phyloP scores from a whole-genome alignment of 2,888 invertebrate genomes.

The Lumbricus terrestris region DNA sequence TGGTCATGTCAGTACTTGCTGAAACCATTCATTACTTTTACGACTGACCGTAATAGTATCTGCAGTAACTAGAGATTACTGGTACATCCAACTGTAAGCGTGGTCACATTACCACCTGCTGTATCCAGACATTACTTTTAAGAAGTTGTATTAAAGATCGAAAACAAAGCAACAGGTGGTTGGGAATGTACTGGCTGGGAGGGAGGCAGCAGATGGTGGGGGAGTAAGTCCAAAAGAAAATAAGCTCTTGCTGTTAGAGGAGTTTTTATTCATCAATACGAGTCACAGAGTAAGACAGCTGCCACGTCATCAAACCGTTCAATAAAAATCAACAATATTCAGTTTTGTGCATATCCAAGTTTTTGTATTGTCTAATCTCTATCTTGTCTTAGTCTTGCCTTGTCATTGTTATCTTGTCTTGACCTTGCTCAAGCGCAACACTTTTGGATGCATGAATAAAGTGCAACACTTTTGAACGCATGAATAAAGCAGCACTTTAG shows the following conservation, averaged over 20 bases:
- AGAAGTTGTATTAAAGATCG: background rate
- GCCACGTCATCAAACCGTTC: background rate
- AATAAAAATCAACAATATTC: background rate
- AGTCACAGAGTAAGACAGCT: background rate
- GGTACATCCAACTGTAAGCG: background rate
- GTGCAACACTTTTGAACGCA: too few relatives aligned
- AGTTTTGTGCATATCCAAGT: background rate
- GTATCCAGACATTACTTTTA: conserved; percentile 6
- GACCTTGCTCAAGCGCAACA: background rate
- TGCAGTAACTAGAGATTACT: background rate
- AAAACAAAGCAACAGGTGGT: background rate
- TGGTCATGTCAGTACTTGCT: background rate
- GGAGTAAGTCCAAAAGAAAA: background rate
- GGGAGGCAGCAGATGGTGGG: background rate
- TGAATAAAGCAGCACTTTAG: too few relatives aligned
- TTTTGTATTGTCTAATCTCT: background rate
- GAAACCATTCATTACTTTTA: background rate
- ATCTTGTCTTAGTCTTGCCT: background rate
- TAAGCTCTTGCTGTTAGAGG: background rate
- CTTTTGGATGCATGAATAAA: too few relatives aligned
- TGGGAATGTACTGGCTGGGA: background rate
- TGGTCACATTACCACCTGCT: background rate
- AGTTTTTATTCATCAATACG: background rate
- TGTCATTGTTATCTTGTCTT: background rate
- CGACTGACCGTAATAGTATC: background rate